Evolutionary conservation across 2,797 vertebrate genomes (phyloP).

Genomic region (Kryptolebias ocellatus): DNA sequence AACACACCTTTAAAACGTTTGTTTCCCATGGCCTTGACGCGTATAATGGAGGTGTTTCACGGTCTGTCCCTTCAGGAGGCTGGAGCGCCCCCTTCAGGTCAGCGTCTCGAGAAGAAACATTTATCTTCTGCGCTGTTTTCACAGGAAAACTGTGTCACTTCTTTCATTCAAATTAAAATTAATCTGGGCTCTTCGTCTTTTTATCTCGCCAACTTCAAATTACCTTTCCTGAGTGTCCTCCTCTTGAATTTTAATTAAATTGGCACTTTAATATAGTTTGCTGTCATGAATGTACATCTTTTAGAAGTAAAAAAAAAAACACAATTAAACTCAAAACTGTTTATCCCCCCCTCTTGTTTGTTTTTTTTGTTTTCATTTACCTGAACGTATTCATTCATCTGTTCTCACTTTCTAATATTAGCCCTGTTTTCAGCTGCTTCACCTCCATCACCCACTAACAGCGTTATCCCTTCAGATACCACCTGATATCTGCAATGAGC

Average conservation of each 20-base stretch:
- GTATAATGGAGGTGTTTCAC: slow-evolving; percentile 30
- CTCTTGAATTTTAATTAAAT: slow-evolving; percentile 41
- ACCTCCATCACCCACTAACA: slow-evolving; percentile 41
- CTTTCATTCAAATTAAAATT: neutral
- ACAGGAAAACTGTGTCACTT: too few relatives aligned
- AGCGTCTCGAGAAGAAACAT: too few relatives aligned
- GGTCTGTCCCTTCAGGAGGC: slow-evolving; percentile 8
- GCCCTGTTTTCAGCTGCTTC: slow-evolving; percentile 45
- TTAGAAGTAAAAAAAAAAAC: slow-evolving; percentile 8
- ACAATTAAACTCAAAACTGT: neutral
- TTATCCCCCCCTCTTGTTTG: slow-evolving; percentile 14
- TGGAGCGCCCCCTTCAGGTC: slow-evolving; percentile 51
- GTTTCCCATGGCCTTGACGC: slow-evolving; percentile 54
- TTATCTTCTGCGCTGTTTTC: too few relatives aligned
- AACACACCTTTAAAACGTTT: slow-evolving; percentile 43
- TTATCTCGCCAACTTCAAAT: neutral
- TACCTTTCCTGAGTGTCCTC: slow-evolving; percentile 13
- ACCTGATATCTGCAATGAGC: slow-evolving; percentile 52
- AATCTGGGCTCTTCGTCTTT: neutral
- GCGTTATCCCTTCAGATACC: slow-evolving; percentile 48
- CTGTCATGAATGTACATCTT: slow-evolving; percentile 40
- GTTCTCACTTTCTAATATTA: neutral
- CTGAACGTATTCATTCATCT: slow-evolving; percentile 7
- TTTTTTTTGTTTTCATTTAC: slow-evolving; percentile 8
- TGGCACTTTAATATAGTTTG: slow-evolving; percentile 26